Percentiles rank a stretch among this genome's conserved stretches.
phyloP scores from a whole-genome alignment of 2,113 vertebrate species.

The Syngnathoides biaculeatus region DNA sequence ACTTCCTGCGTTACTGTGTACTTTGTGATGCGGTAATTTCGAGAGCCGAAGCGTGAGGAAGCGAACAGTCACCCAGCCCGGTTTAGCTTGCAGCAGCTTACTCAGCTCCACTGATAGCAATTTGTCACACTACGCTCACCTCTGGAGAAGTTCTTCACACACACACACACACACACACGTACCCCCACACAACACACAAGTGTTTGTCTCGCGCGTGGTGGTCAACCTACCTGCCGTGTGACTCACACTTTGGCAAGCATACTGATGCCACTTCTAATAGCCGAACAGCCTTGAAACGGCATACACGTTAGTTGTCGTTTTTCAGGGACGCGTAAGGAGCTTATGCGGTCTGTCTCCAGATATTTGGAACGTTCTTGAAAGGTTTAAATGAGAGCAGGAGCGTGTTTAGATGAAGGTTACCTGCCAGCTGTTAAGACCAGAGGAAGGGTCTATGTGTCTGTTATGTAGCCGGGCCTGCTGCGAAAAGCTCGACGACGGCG shows the following conservation, averaged over 20 bases:
- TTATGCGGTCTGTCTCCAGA: slow-evolving; percentile 40
- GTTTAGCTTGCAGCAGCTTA: slow-evolving; percentile 9
- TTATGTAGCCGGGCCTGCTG: slow-evolving; percentile 5
- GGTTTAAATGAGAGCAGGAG: slow-evolving; percentile 25
- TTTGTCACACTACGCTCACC: slow-evolving; percentile 9
- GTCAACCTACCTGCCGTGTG: slow-evolving; percentile 5
- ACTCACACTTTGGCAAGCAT: slow-evolving; percentile 5
- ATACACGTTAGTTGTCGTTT: slow-evolving; percentile 20
- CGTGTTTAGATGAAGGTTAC: slow-evolving; percentile 22
- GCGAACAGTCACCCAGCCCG: slow-evolving; percentile 8
- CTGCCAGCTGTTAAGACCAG: slow-evolving; percentile 6
- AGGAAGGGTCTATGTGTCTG: slow-evolving; percentile 9
- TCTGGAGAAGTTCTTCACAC: slow-evolving; percentile 4
- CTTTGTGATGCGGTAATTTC: background rate
- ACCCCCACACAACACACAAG: too few relatives aligned
- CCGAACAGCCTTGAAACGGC: background rate
- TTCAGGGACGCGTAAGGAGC: slow-evolving; percentile 52
- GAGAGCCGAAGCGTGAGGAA: slow-evolving; percentile 6
- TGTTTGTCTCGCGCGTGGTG: slow-evolving; percentile 1
- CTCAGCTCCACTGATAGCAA: slow-evolving; percentile 7
- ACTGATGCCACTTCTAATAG: background rate
- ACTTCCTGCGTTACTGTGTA: background rate
- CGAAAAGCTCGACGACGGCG: slow-evolving; percentile 29
- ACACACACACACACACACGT: background rate
- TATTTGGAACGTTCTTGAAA: slow-evolving; percentile 34